Base-by-base conservation (phyloP, 2,797 vertebrate species). In the Paguma larvata region DNA sequence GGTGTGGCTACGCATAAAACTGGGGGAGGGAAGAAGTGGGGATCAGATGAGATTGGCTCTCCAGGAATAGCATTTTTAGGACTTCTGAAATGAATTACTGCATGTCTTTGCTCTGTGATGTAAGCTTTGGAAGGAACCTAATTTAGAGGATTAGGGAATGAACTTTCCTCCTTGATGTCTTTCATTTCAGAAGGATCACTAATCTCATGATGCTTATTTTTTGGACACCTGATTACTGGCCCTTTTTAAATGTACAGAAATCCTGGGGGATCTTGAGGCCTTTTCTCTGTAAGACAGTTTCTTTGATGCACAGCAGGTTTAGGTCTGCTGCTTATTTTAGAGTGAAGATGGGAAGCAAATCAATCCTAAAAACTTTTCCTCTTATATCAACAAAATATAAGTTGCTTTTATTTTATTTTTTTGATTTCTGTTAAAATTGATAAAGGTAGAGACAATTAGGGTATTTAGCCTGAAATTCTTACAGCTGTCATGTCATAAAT, bases 81-180 rank as follows among this genome's bases (percentile, higher is more conserved):
- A 82, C 78, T 89, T 97, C 75, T n/a, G 27, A 84, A 84, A 70
- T 85, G 34, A 95, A 86, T 89, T 62, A 25, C 15, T 86, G 25
- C 82, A 46, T 84, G 46, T 85, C 34, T 82, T 83, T 73, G 34
- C 62, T 93, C 21, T 96, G 19, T 91, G 70, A 25, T 87, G 9
- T 65, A 94, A 83, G 23, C 48, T 89, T 95, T 96, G 46, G 67
- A 96, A 80, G 62, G 72, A 97, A 65, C 56, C 91, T 93, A 65
- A 62, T 51, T 21, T 93, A 56, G 34, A 84, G 32, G 41, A 92
- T 72, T 86, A 91, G 27, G 30, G 30, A 62, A 82, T 75, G 44
- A 95, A 25, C 11, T 88, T 95, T 75, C 5, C 62, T 73, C 44
- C 85, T 92, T 77, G 63, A 13, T 89, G 77, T 92, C 63, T 93